Evolutionary conservation across 2,113 vertebrate species (phyloP).

Genomic region (Lanius ludovicianus): DNA sequence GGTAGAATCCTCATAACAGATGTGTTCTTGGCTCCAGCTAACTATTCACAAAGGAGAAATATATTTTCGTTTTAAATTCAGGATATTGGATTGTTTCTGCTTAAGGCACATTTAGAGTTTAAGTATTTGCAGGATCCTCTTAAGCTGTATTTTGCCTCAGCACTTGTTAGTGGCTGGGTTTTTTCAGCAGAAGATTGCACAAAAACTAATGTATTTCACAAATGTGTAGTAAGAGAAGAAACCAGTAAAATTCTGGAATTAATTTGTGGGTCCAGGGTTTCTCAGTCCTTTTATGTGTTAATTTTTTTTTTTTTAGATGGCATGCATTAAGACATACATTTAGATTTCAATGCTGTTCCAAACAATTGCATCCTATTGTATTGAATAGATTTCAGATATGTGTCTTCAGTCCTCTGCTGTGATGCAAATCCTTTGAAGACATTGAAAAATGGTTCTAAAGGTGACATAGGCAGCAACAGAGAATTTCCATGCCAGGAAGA

Average conservation of each 20-base stretch:
- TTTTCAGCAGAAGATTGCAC: neutral
- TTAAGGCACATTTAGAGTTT: constrained; percentile 35
- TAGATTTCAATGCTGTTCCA: neutral
- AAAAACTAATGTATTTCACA: neutral
- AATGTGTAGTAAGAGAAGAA: neutral
- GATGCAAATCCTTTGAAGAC: neutral
- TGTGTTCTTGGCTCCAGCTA: constrained; percentile 50
- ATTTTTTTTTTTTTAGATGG: neutral
- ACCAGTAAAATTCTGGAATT: neutral
- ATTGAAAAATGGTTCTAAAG: neutral
- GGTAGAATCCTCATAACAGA: constrained; percentile 48
- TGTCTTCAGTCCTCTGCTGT: neutral
- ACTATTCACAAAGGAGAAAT: constrained; percentile 55
- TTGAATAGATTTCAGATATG: neutral
- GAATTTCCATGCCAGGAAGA: neutral
- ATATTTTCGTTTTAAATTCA: constrained; percentile 44
- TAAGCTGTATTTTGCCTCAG: constrained; percentile 3
- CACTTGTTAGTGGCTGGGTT: neutral
- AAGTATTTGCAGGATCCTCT: constrained; percentile 26
- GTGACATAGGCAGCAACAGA: neutral
- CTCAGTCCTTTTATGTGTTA: neutral
- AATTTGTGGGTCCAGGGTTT: neutral
- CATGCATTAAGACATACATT: neutral
- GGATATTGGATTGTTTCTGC: constrained; percentile 43
- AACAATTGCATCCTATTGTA: neutral